Evolutionary conservation across 2,888 invertebrate species (phyloP).

Genomic region (Corbicula japonica): DNA sequence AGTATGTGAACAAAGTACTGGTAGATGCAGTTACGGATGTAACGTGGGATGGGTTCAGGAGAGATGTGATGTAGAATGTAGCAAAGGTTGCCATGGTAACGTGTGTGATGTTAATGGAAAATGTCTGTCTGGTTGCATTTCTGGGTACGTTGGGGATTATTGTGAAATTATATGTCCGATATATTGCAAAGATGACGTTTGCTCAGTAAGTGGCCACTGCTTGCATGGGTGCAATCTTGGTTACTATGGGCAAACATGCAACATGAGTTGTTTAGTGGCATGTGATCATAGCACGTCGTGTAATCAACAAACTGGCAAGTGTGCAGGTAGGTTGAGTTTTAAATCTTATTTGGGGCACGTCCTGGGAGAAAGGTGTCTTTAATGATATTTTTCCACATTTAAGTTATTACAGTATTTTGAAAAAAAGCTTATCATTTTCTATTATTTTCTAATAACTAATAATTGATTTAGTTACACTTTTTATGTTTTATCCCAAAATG

Average conservation of each 20-base stretch:
- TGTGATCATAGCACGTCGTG: not conserved
- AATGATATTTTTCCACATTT: no score
- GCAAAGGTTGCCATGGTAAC: not conserved
- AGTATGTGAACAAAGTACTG: not conserved
- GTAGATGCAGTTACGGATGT: constrained; percentile 20
- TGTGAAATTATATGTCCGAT: constrained; percentile 18
- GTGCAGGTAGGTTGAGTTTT: constrained; percentile 1
- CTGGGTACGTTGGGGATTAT: constrained; percentile 10
- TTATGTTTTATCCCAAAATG: no score
- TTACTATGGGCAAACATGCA: constrained; percentile 15
- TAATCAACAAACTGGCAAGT: not conserved
- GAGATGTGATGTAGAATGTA: constrained; percentile 19
- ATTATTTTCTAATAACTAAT: no score
- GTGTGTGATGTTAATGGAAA: not conserved
- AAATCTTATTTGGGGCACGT: not conserved
- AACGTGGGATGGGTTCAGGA: not conserved
- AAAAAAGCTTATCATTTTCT: no score
- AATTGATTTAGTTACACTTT: no score
- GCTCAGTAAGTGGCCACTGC: constrained; percentile 16
- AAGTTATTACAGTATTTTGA: no score
- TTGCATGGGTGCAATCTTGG: constrained; percentile 19
- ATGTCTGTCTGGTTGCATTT: constrained; percentile 11
- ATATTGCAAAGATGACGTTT: constrained; percentile 3
- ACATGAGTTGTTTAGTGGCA: not conserved
- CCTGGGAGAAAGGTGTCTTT: no score